Percentiles rank a stretch among this genome's conserved stretches.
Evolutionary conservation across 2,113 vertebrate species (phyloP).

Genomic region (Alces alces): DNA sequence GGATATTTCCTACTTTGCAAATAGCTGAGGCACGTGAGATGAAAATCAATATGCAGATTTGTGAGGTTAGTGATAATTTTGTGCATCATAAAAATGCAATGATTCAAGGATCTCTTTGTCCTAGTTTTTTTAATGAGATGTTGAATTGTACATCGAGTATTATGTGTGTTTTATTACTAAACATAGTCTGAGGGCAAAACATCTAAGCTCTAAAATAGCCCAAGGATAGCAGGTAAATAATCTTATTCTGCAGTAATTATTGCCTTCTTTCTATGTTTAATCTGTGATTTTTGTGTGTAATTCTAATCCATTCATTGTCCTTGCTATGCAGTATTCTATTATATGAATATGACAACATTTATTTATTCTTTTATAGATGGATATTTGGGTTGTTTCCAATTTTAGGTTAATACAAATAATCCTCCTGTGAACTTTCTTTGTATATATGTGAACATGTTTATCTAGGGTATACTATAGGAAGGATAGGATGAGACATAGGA

Average conservation of each 20-base stretch:
- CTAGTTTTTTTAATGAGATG: background rate
- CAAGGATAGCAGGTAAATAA: background rate
- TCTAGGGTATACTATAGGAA: background rate
- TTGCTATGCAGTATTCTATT: background rate
- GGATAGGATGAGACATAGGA: background rate
- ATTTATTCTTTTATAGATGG: background rate
- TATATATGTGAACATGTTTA: background rate
- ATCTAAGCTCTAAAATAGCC: background rate
- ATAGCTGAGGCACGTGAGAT: background rate
- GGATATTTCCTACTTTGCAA: background rate
- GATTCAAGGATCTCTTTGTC: background rate
- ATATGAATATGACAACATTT: background rate
- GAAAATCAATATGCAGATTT: background rate
- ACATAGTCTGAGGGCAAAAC: background rate
- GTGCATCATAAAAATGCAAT: background rate
- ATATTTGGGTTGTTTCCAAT: background rate
- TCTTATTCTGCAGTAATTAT: background rate
- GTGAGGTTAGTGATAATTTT: conserved; percentile 14
- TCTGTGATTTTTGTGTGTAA: background rate
- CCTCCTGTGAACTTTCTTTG: background rate
- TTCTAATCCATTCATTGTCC: background rate
- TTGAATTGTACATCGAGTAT: background rate
- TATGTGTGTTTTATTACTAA: background rate
- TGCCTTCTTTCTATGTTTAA: background rate
- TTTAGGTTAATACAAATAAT: background rate